A percentile compares a stretch with the other conserved stretches of the same genome.
Conservation (phyloP, 1,140 invertebrate species). For the Scaptomyza pallida region DNA sequence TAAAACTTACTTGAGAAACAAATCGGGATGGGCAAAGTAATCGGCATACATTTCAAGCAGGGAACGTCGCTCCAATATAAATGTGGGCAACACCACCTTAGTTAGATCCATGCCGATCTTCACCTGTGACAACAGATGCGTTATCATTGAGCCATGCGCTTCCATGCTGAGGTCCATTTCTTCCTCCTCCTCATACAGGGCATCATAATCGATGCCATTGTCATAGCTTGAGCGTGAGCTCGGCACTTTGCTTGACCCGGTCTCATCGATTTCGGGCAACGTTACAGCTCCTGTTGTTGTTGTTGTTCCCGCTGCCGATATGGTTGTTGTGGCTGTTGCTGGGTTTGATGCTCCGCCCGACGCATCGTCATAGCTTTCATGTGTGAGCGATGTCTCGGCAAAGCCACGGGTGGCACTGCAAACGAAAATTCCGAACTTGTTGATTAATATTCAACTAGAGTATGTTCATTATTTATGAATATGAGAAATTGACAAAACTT, state of each 20-base stretch:
- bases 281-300: conserved; percentile 13
- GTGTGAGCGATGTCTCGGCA: conserved; percentile 71
- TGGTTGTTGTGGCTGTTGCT: conserved; percentile 12
- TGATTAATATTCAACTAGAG: conserved; percentile 37
- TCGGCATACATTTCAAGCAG: conserved; percentile 99
- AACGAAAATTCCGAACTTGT: conserved; percentile 51
- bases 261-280: conserved; percentile 72
- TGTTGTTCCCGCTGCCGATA: conserved; percentile 4
- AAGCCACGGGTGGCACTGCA: conserved; percentile 74
- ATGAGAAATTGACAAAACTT: conserved; percentile 28
- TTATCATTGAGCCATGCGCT: conserved; percentile 96
- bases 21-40: conserved; percentile 98
- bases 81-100: conserved; percentile 98
- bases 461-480: conserved; percentile 30
- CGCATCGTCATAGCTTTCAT: conserved; percentile 56
- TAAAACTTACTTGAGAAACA: conserved; percentile 93
- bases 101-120: conserved; percentile 99
- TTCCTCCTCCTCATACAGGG: conserved; percentile 94
- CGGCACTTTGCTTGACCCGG: conserved; percentile 42
- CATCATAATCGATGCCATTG: conserved; percentile 88
- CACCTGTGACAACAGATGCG: conserved; percentile 96
- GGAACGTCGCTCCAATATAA: conserved; percentile 97
- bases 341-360: conserved; percentile 15
- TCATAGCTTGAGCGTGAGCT: conserved; percentile 62
- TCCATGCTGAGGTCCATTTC: conserved; percentile 95